Base-by-base conservation (phyloP, 1,140 invertebrate species). In the Musca vetustissima region DNA sequence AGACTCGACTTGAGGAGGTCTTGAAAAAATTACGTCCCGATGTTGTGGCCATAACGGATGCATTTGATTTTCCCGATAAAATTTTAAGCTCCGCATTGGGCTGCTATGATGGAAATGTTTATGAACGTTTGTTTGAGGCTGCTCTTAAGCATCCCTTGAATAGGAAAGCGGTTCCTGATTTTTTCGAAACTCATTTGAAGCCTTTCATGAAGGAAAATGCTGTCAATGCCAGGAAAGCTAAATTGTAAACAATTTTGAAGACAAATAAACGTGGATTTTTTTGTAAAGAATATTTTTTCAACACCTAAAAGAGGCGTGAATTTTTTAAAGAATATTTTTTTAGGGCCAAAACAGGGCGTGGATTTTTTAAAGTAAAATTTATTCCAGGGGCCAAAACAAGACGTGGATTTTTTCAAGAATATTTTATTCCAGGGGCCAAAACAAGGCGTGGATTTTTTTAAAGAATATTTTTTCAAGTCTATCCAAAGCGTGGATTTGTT, bases 41-140 rank as follows among this genome's bases (percentile, higher is more conserved):
- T 83, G 93, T 92, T 15, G 89, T 98, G 0, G 88, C 90, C 4
- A 85, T 97, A 11, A 94, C 96, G 0, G 95, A 97, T 80, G 89
- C 91, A 2, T 97, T 96, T 76, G 93, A 96, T 80, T 87, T 94
- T 49, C 85, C 87, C 19, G 95, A 97, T 77, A 87, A 89, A 73
- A 87, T 93, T 59, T 81, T 97, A 6, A 83, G 85, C n/a, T 96
- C 94, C 19, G 88, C 92, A 2, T 83, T 97, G 2, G 95, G 95
- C 2, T 87, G 91, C 9, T 94, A 91, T 78, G 95, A 98, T 82
- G 95, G 95, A 1, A 88, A 93, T 69, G 94, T 95, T 11, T 98
- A 97, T 79, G 89, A 94, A 77, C 88, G 92, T 66, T 83, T 97
- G 13, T 93, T 91, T 75, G 87, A 91, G 49, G 93, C 91, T 77